A percentile compares a stretch with the other conserved stretches of the same genome.
Conservation (phyloP, 2,888 invertebrate species). For the Drosophila parthenogenetica region DNA sequence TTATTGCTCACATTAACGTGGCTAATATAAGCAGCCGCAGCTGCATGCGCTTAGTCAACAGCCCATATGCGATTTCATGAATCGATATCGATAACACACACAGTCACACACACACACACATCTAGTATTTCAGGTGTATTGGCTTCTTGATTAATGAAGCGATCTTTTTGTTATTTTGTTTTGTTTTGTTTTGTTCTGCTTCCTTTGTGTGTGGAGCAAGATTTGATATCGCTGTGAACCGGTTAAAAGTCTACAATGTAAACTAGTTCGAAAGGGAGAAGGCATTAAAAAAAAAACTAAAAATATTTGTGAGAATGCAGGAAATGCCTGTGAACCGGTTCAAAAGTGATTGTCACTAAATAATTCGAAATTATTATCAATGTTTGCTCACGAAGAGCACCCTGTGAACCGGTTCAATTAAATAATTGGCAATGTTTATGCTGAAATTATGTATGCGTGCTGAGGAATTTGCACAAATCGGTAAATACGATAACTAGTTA, state of each 20-base stretch:
- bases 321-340: slow-evolving; percentile 11
- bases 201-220: neutral
- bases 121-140: slow-evolving; percentile 2
- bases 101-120: neutral
- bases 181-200: neutral
- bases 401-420: neutral
- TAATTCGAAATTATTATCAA: too few relatives aligned
- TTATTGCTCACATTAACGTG: slow-evolving; percentile 31
- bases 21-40: slow-evolving; percentile 49
- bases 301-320: too few relatives aligned
- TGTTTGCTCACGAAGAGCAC: neutral
- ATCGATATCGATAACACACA: slow-evolving; percentile 35
- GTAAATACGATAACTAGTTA: neutral
- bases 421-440: neutral
- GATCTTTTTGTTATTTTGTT: slow-evolving; percentile 1
- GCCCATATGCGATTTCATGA: slow-evolving; percentile 45
- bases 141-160: slow-evolving; percentile 19
- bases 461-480: neutral
- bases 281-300: neutral
- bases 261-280: slow-evolving; percentile 11
- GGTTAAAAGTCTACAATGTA: slow-evolving; percentile 6
- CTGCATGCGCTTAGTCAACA: slow-evolving; percentile 27
- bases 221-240: slow-evolving; percentile 16
- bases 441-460: neutral
- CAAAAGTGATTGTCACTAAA: neutral